Conservation (phyloP, 2,113 vertebrate genomes). For the Neomonachus schauinslandi region DNA sequence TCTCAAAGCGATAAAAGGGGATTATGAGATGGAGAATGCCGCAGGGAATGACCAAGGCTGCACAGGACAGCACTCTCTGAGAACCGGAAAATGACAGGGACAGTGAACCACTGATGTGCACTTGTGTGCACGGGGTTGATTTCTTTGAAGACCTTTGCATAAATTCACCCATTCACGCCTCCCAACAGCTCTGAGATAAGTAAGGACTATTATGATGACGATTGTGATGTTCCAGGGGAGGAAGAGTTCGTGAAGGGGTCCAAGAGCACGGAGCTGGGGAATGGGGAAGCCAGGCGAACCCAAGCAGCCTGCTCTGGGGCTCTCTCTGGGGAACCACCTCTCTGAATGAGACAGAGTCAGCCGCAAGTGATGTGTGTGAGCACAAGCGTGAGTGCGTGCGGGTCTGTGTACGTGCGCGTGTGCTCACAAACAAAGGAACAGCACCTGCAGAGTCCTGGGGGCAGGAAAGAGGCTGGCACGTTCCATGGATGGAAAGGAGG, state of each 20-base stretch:
- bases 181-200: not conserved
- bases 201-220: not conserved
- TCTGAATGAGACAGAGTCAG: not conserved
- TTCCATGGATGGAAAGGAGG: not conserved
- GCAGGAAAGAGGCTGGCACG: not conserved
- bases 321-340: not conserved
- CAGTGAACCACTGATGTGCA: not conserved
- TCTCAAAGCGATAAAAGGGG: not conserved
- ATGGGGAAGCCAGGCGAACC: not conserved
- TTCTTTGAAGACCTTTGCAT: not conserved
- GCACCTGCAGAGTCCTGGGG: not conserved
- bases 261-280: not conserved
- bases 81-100: not conserved
- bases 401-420: accelerated
- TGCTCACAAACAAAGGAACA: not conserved
- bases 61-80: not conserved
- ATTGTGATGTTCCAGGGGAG: not conserved
- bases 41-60: not conserved
- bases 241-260: not conserved
- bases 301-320: not conserved
- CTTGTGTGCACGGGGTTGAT: not conserved
- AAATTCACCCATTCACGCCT: not conserved
- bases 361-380: not conserved
- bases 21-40: not conserved
- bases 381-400: too few relatives aligned